Conservation (phyloP, 2,797 vertebrate genomes). For the Euphonia xanthogaster region DNA sequence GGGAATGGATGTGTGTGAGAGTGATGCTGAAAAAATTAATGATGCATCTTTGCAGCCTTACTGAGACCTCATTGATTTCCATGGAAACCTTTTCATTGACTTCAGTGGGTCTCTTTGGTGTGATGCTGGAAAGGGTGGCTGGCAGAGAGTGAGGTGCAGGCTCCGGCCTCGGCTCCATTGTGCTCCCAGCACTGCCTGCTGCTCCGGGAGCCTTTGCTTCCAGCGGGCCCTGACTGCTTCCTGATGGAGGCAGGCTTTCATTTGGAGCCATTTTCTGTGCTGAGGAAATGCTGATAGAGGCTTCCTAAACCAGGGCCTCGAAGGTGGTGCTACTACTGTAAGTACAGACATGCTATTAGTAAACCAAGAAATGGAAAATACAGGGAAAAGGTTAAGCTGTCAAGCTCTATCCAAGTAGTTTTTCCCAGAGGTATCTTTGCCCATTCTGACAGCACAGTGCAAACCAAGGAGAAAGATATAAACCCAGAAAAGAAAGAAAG, state of each 20-base stretch:
- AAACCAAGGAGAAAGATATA: background rate
- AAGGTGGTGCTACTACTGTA: background rate
- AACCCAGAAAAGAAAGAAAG: background rate
- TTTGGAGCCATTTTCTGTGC: conserved; percentile 6
- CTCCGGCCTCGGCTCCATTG: background rate
- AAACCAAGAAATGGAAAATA: background rate
- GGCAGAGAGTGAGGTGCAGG: conserved; percentile 28
- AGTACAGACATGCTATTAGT: background rate
- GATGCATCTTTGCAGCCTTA: conserved; percentile 63
- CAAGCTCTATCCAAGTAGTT: background rate
- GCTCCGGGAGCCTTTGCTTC: background rate
- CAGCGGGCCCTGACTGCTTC: background rate
- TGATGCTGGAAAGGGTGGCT: conserved; percentile 18
- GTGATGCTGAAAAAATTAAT: conserved; percentile 64
- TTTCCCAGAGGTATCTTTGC: background rate
- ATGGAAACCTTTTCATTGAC: conserved; percentile 66
- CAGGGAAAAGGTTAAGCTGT: background rate
- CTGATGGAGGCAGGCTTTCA: background rate
- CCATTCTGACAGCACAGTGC: background rate
- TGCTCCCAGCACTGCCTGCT: conserved; percentile 8
- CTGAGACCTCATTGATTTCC: conserved; percentile 66
- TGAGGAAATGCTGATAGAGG: background rate
- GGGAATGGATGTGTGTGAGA: conserved; percentile 48
- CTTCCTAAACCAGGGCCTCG: background rate
- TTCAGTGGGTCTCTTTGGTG: conserved; percentile 36